Conservation (phyloP, 2,113 vertebrate genomes). For the Ochotona curzoniae region DNA sequence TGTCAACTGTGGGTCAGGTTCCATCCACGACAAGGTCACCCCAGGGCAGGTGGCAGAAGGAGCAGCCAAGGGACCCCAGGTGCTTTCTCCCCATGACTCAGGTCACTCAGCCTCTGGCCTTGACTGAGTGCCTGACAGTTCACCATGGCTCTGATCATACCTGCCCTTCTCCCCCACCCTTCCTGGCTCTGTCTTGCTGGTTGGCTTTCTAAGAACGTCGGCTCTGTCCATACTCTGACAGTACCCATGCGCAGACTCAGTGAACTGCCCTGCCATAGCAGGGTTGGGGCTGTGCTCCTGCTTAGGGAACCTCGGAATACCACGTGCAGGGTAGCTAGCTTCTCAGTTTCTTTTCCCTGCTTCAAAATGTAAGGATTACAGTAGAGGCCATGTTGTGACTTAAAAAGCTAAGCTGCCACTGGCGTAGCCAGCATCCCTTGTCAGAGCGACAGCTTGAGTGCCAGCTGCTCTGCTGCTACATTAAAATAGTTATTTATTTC, state of each 20-base stretch:
- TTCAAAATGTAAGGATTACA: background rate
- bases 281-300: background rate
- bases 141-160: too few relatives aligned
- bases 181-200: too few relatives aligned
- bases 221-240: background rate
- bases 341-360: background rate
- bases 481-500: too few relatives aligned
- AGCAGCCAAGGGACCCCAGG: fast-evolving
- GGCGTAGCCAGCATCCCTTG: too few relatives aligned
- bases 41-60: background rate
- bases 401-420: too few relatives aligned
- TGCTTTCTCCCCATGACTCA: fast-evolving
- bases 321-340: background rate
- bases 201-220: background rate
- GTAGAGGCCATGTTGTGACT: too few relatives aligned
- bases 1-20: background rate
- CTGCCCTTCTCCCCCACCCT: background rate
- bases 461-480: too few relatives aligned
- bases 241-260: fast-evolving
- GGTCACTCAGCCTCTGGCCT: too few relatives aligned
- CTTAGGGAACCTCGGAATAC: fast-evolving
- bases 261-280: background rate
- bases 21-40: background rate
- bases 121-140: background rate
- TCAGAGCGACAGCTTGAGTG: too few relatives aligned